These are phyloP conservation scores for Rhagonycha fulva DNA, from an alignment of 2,888 invertebrate genomes.

Conservation along the genomic window DNA sequence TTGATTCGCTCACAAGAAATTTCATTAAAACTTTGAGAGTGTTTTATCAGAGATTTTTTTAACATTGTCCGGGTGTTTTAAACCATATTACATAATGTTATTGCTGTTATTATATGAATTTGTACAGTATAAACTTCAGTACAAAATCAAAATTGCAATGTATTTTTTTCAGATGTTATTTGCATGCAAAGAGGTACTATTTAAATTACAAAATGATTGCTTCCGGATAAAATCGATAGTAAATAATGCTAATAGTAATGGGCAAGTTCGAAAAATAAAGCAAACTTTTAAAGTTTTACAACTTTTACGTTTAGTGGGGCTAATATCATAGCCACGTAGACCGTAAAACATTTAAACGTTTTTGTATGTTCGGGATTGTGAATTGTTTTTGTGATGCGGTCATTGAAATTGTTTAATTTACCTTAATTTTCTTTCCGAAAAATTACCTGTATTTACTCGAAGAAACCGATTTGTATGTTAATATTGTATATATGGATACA, in stretches of 20 bases:
- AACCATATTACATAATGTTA: background rate
- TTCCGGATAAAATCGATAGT: background rate
- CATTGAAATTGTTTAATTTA: background rate
- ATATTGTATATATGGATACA: background rate
- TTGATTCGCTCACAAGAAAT: background rate
- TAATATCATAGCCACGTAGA: background rate
- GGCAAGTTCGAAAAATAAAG: background rate
- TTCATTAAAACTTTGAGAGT: background rate
- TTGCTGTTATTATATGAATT: background rate
- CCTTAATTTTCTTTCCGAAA: background rate
- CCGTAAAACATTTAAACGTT: background rate
- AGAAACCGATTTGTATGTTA: background rate
- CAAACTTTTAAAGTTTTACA: background rate
- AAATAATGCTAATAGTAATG: background rate
- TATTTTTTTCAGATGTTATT: background rate
- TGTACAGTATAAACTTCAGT: background rate
- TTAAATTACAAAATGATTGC: background rate
- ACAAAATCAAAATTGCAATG: background rate
- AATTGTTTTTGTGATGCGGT: background rate
- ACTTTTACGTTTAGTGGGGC: background rate
- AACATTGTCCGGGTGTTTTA: background rate
- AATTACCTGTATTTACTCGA: background rate
- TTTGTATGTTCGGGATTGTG: background rate
- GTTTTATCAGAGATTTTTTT: background rate
- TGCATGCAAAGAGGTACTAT: background rate